Base-by-base conservation (phyloP, 1,140 invertebrate species). In the Chrysomallon squamiferum region DNA sequence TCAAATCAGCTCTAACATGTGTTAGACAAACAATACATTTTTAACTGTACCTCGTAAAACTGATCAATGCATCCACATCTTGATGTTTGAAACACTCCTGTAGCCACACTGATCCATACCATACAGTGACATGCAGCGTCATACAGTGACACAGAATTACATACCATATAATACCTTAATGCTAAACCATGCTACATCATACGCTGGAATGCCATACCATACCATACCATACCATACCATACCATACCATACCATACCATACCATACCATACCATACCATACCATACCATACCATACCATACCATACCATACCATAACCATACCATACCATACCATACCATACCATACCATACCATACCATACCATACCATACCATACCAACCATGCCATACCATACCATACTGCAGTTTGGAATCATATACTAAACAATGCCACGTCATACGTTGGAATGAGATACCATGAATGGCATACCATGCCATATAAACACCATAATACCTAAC, bases 191-290 rank as follows among this genome's bases (percentile, higher is more conserved):
- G 69, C 64, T 54, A 57, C 69, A 69, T 52, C 52, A 30, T 49
- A 61, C 38, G 32, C 7, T 61, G 11, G 35, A 20, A 30, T 59
- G 11, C 41, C 66, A 60, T 72, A 66, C 61, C 68, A 73, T 73
- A 66, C 57, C 62, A 72, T 72, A 62, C 62, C 65, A 73, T 71
- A 65, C 65, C 69, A 74, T 72, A 72, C 62, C 69, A 74, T 68
- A 72, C 62, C 62, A 72, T 69, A 72, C 65, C 66, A 72, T 65
- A 69, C 59, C 66, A 72, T 65, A 68, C 66, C 69, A 65, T 69
- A 70, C 57, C 67, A 72, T 72, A 66, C 47, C 62, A 72, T 71
- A 68, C 50, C 66, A 69, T 71, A 70, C 58, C 61, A 74, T 71
- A 74, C 61, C 69, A 74, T 68, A 74, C 52, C 54, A 74, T 62